Evolutionary conservation across 2,888 invertebrate genomes (phyloP), one percentile per base, ranked within the genome.

Genomic region (Synanthedon andrenaeformis): DNA sequence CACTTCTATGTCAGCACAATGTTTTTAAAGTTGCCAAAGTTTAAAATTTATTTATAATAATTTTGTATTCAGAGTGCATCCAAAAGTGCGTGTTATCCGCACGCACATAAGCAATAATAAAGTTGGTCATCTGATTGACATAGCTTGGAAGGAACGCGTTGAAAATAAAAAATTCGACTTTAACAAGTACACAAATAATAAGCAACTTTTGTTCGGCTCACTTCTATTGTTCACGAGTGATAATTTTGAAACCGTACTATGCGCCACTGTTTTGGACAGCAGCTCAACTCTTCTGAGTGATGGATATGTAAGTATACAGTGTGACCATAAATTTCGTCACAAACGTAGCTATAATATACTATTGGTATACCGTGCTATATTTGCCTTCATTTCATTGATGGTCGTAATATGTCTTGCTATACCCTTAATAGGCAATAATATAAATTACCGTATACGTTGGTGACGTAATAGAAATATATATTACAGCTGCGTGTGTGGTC

Each of bases 201-300:
- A 91, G 62, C 81, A 91, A 56, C 89, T 94, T 23, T 90, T 93
- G 82, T 91, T 82, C 67, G 95, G 95, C 0, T 91, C 94, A 0
- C 76, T 96, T 14, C 71, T 96, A 0, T 90, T 93, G 55, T 91
- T 96, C 51, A 93, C 94, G 0, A 79, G 78, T 35, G 90, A 93
- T 67, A 83, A 91, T 54, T 96, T 96, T 73, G 75, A 89, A 41
- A 90, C 90, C 3, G 80, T 94, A 42, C 74, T 92, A 56, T 90
- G 95, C 65, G 95, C 91, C 0, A 91, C 91, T 42, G 92, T 95
- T 49, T 79, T 89, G 4, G 90, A 91, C 63, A 78, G 82, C 0
- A 74, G 60, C 58, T 55, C 70, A 1, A 74, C 84, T 52, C 69
- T 89, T 50, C 68, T 92, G 4, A 69, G 68, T 45, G 75, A 89